Percentiles rank a stretch among this genome's conserved stretches.
Evolutionary conservation across 2,113 vertebrate species (phyloP).

Genomic region (Dunckerocampus dactyliophorus): DNA sequence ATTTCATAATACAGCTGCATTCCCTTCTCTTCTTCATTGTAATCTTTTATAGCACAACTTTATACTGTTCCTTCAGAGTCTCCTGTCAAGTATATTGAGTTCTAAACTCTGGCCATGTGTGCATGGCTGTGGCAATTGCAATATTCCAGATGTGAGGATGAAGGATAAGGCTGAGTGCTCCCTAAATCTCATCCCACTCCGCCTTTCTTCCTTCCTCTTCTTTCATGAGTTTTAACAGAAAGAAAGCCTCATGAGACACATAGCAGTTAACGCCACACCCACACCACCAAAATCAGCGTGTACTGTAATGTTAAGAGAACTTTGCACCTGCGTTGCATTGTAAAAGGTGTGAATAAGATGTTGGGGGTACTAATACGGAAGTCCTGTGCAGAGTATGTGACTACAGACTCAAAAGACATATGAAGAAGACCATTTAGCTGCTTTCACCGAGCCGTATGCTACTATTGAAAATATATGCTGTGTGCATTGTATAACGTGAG

Average conservation of each 20-base stretch:
- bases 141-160: conserved; percentile 31
- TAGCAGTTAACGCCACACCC: background rate
- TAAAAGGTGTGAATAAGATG: no score
- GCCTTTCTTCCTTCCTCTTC: background rate
- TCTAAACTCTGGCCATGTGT: conserved; percentile 51
- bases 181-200: background rate
- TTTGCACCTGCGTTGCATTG: no score
- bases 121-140: conserved; percentile 20
- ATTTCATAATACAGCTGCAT: conserved; percentile 19
- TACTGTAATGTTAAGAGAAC: background rate
- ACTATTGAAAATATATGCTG: no score
- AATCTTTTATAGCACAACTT: conserved; percentile 32
- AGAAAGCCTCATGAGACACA: conserved; percentile 16
- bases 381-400: conserved; percentile 36
- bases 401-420: conserved; percentile 16
- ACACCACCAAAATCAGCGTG: conserved; percentile 10
- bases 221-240: conserved; percentile 4
- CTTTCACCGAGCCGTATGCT: no score
- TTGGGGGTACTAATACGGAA: conserved; percentile 19
- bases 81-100: conserved; percentile 36
- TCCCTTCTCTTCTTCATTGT: conserved; percentile 14
- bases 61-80: conserved; percentile 33
- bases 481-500: no score
- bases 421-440: conserved; percentile 15
- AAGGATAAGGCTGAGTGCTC: background rate